Percentiles rank a stretch among this genome's conserved stretches.
phyloP scores from a whole-genome alignment of 2,888 invertebrate species.

The Plebejus anna region DNA sequence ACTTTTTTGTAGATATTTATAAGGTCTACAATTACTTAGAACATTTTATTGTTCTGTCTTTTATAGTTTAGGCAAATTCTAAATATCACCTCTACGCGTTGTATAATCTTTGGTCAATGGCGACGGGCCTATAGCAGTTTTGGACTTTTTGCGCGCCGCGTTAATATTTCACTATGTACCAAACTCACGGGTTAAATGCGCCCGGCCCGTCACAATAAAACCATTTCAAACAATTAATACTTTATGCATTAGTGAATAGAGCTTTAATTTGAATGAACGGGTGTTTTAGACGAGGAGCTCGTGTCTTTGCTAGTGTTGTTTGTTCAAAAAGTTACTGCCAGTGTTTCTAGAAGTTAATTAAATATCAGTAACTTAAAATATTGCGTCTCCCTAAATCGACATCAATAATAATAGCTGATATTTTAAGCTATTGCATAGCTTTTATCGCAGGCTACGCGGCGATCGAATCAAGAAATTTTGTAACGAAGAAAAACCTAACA shows the following conservation, averaged over 20 bases:
- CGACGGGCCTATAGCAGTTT: constrained; percentile 76
- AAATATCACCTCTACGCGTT: background rate
- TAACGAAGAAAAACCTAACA: too few relatives aligned
- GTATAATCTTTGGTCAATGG: constrained; percentile 65
- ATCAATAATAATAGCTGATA: too few relatives aligned
- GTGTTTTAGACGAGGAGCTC: background rate
- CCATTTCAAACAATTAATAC: constrained; percentile 40
- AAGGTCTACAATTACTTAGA: too few relatives aligned
- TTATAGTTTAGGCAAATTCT: background rate
- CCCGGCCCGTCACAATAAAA: constrained; percentile 53
- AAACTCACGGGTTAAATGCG: constrained; percentile 75
- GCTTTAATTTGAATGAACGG: background rate
- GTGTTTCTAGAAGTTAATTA: too few relatives aligned
- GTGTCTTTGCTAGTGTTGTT: background rate
- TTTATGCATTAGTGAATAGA: constrained; percentile 28
- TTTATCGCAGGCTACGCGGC: too few relatives aligned
- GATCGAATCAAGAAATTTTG: too few relatives aligned
- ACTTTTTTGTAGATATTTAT: too few relatives aligned
- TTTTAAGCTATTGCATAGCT: too few relatives aligned
- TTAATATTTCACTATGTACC: constrained; percentile 76
- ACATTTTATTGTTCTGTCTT: too few relatives aligned
- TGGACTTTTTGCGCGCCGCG: constrained; percentile 75
- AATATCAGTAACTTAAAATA: too few relatives aligned
- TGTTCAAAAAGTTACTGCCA: background rate
- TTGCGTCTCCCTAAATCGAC: too few relatives aligned